phyloP scores from a whole-genome alignment of 2,113 vertebrate genomes.

The Daphoenositta chrysoptera region DNA sequence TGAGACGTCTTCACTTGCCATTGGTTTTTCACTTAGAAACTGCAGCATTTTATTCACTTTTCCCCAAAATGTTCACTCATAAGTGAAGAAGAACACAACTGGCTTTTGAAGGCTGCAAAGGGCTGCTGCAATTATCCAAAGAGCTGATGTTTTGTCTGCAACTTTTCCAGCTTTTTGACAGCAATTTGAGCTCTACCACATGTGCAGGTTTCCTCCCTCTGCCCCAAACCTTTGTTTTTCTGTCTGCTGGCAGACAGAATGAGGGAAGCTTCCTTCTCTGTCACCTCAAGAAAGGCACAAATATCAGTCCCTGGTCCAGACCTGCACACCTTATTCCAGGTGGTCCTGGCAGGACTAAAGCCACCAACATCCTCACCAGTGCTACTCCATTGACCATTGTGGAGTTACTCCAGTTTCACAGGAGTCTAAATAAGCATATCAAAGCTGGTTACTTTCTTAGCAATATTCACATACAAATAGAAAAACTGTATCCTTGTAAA shows the following conservation, averaged over 20 bases:
- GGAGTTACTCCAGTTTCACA: background rate
- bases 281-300: background rate
- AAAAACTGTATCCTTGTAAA: background rate
- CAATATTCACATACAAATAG: background rate
- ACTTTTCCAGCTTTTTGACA: background rate
- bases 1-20: accelerated
- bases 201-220: background rate
- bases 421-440: background rate
- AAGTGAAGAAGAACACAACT: background rate
- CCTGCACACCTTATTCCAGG: background rate
- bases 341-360: background rate
- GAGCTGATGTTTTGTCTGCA: background rate
- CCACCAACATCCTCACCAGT: accelerated
- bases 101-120: background rate
- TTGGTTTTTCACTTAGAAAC: background rate
- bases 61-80: background rate
- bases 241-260: background rate
- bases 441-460: background rate
- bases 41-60: background rate
- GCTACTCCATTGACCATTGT: accelerated
- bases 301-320: background rate
- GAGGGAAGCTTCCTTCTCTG: background rate
- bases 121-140: background rate
- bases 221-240: background rate
- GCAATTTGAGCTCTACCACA: background rate